These are phyloP conservation scores for Papilio polytes DNA, from an alignment of 1,140 invertebrate genomes.

Conservation along the genomic window DNA sequence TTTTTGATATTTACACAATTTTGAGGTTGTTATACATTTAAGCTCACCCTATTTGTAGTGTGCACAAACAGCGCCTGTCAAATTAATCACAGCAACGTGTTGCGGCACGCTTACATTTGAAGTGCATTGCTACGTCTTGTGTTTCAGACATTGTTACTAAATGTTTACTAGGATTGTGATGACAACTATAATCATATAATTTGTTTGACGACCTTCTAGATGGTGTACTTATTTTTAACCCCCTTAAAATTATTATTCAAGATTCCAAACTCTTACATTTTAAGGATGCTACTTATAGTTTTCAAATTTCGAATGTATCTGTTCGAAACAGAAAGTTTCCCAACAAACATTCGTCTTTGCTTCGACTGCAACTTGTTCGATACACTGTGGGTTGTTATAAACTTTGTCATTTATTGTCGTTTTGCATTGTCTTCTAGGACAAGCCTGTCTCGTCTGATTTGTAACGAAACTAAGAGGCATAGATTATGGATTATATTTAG, in stretches of 20 bases:
- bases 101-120: background rate
- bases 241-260: no score
- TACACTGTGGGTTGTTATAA: conserved; percentile 1
- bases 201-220: background rate
- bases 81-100: conserved; percentile 15
- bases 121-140: background rate
- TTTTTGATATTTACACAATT: background rate
- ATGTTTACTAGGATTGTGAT: background rate
- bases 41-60: background rate
- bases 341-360: conserved; percentile 2
- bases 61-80: background rate
- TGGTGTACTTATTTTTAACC: no score
- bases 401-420: background rate
- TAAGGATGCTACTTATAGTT: background rate
- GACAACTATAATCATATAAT: background rate
- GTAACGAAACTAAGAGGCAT: no score
- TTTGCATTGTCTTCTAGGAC: background rate
- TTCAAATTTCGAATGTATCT: background rate
- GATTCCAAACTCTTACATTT: background rate
- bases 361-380: conserved; percentile 2
- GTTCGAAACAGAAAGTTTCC: background rate
- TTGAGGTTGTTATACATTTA: background rate
- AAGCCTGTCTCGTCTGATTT: no score
- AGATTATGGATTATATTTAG: no score
- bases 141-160: background rate